Percentiles rank a stretch among this genome's conserved stretches.
Conservation (phyloP, 2,113 vertebrate species). For the Psophia crepitans region DNA sequence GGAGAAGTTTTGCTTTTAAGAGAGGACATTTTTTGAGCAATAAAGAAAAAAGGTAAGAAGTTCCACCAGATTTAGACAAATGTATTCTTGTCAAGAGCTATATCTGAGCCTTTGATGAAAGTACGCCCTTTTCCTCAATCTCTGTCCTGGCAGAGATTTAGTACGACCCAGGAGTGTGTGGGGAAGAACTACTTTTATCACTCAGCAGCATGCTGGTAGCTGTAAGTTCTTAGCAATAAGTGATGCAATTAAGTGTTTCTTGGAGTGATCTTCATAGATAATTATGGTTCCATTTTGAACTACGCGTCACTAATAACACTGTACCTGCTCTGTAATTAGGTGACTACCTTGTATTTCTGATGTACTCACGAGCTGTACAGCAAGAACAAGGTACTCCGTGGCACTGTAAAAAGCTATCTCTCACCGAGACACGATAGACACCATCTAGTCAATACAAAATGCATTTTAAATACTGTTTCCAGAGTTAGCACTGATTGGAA, state of each 20-base stretch:
- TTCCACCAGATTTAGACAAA: background rate
- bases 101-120: background rate
- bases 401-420: background rate
- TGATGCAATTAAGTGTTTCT: conserved; percentile 65
- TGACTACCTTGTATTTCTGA: conserved; percentile 48
- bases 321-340: conserved; percentile 63
- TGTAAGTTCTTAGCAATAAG: conserved; percentile 37
- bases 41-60: background rate
- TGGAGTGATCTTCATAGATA: conserved; percentile 56
- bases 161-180: background rate
- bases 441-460: background rate
- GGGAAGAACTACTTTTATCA: conserved; percentile 37
- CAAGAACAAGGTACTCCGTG: background rate
- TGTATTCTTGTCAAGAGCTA: background rate
- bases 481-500: background rate
- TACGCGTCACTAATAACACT: conserved; percentile 40
- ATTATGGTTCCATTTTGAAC: conserved; percentile 59
- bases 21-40: background rate
- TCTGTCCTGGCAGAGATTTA: background rate
- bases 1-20: background rate
- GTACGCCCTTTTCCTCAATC: background rate
- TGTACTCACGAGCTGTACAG: background rate
- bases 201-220: conserved; percentile 15
- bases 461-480: background rate
- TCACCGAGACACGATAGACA: conserved; percentile 23